phyloP scores from a whole-genome alignment of 2,113 vertebrate species.

The Mungos mungo region DNA sequence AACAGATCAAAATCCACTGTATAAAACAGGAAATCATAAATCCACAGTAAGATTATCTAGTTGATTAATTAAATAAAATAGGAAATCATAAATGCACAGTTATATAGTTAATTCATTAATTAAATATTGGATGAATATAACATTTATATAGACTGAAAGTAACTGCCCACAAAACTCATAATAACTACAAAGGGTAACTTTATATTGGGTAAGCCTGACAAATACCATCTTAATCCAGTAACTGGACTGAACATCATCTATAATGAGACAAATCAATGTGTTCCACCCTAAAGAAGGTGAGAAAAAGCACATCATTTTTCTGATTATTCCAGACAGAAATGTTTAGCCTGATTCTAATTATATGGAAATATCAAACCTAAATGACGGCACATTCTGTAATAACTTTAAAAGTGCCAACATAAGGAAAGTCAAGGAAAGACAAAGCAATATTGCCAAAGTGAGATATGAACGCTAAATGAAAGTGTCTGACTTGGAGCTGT shows the following conservation, averaged over 20 bases:
- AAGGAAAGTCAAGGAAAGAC: not conserved
- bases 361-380: not conserved
- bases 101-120: not conserved
- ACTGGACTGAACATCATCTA: not conserved
- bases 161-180: not conserved
- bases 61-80: not conserved
- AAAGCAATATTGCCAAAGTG: not conserved
- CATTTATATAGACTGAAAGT: not conserved
- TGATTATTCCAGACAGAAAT: not conserved
- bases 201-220: not conserved
- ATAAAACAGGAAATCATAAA: not conserved
- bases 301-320: not conserved
- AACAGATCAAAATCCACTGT: not conserved
- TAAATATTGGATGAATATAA: not conserved
- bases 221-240: not conserved
- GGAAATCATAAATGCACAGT: not conserved
- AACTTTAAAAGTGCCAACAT: not conserved
- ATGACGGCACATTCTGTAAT: not conserved
- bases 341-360: not conserved
- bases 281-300: not conserved
- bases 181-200: not conserved
- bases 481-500: not conserved
- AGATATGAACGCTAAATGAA: not conserved
- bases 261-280: not conserved
- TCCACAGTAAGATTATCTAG: not conserved